These are phyloP conservation scores for Prorops nasuta DNA, from an alignment of 1,140 invertebrate species.

Conservation along the genomic window DNA sequence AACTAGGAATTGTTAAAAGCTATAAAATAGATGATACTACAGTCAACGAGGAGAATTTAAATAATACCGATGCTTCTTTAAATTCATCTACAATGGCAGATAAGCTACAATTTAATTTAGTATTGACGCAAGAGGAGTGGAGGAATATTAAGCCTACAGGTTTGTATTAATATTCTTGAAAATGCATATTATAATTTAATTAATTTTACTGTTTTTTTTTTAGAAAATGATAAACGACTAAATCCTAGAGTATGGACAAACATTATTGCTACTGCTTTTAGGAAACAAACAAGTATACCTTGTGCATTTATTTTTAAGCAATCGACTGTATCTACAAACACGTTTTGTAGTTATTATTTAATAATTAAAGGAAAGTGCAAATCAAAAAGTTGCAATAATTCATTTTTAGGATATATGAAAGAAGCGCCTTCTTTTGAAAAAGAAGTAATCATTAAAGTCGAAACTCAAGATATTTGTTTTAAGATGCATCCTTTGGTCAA, in stretches of 20 bases:
- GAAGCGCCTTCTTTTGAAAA: background rate
- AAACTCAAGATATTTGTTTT: constrained; percentile 8
- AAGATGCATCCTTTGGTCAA: constrained; percentile 1
- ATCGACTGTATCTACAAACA: background rate
- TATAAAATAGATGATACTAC: background rate
- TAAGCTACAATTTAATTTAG: background rate
- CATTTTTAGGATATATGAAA: constrained; percentile 1
- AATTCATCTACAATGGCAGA: background rate
- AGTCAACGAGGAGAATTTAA: background rate
- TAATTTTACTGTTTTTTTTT: background rate
- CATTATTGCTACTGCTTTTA: background rate
- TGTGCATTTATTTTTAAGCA: background rate
- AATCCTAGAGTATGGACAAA: background rate
- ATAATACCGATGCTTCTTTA: background rate
- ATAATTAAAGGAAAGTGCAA: constrained; percentile 7
- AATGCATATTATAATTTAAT: no score
- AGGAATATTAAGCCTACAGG: no score
- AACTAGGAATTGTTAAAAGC: background rate
- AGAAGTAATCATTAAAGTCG: background rate
- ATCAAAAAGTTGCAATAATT: constrained; percentile 10
- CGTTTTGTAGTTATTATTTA: background rate
- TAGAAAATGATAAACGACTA: background rate
- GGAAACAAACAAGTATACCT: background rate
- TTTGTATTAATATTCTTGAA: no score
- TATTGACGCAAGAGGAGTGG: background rate